These are phyloP conservation scores for Diorhabda sublineata DNA, from an alignment of 1,140 invertebrate species.

Conservation along the genomic window DNA sequence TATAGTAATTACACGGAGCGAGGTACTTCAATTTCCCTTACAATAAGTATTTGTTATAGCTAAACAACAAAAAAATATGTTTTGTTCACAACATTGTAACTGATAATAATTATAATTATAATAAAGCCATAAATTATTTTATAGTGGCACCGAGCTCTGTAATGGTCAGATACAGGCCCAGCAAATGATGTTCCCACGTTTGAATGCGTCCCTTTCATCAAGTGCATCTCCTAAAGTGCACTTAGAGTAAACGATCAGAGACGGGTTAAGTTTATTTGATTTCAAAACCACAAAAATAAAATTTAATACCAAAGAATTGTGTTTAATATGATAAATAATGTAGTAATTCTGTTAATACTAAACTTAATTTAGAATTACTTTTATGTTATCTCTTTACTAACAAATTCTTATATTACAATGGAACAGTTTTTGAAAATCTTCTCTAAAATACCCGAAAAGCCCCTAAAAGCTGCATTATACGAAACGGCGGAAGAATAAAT, in stretches of 20 bases:
- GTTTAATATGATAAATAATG: background rate
- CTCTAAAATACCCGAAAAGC: conserved; percentile 2
- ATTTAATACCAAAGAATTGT: background rate
- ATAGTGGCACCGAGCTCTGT: background rate
- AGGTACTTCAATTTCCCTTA: too few species aligned
- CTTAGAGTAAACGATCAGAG: background rate
- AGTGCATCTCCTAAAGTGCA: conserved; percentile 4
- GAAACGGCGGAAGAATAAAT: conserved; percentile 13
- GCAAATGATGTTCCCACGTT: conserved; percentile 13
- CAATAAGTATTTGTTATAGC: too few species aligned
- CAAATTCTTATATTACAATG: background rate
- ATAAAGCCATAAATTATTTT: conserved; percentile 8
- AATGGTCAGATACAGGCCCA: background rate
- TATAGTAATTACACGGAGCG: too few species aligned
- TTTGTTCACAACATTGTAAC: too few species aligned
- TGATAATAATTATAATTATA: background rate
- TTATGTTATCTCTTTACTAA: background rate
- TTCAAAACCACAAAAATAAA: background rate
- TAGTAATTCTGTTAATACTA: background rate
- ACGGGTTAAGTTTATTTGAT: background rate
- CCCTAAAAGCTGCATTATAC: background rate
- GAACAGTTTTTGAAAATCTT: background rate
- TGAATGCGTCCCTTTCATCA: conserved; percentile 5
- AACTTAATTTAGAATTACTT: background rate
- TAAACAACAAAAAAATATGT: too few species aligned